A percentile compares a stretch with the other conserved stretches of the same genome.
Conservation (phyloP, 2,113 vertebrate species). For the Ardeotis arabs region DNA sequence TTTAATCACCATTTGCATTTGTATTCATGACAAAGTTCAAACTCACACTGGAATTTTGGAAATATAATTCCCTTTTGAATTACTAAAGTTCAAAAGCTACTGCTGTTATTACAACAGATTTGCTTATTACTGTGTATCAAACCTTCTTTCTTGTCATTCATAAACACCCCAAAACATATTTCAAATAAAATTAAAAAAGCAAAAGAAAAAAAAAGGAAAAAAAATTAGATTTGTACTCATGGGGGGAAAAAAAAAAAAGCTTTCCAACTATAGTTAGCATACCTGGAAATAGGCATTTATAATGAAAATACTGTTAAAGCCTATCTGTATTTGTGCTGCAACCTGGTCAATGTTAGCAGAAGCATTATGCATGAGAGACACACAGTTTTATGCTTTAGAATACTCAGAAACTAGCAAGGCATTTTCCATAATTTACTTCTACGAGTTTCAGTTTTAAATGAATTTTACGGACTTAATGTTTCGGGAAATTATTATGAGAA, state of each 20-base stretch:
- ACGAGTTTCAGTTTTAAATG: constrained; percentile 60
- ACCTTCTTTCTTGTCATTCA: not conserved
- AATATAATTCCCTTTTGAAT: not conserved
- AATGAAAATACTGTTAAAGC: not conserved
- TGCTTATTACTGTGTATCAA: not conserved
- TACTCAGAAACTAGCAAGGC: not conserved
- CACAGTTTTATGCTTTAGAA: not conserved
- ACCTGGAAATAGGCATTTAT: not conserved
- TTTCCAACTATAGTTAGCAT: not conserved
- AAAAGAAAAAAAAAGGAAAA: not conserved
- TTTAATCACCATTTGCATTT: not conserved
- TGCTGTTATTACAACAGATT: not conserved
- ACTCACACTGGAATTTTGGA: not conserved
- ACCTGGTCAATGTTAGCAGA: not conserved
- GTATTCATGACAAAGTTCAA: not conserved
- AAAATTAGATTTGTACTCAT: not conserved
- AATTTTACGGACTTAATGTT: constrained; percentile 69
- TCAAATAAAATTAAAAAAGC: not conserved
- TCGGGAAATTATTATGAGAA: constrained; percentile 74
- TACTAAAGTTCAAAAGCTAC: not conserved
- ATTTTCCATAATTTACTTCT: constrained; percentile 68
- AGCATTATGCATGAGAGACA: not conserved
- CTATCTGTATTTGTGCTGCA: not conserved
- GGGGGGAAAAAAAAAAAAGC: fast-evolving
- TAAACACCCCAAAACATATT: not conserved